Evolutionary conservation across 2,888 invertebrate genomes (phyloP).

Genomic region (Cephalotes varians): DNA sequence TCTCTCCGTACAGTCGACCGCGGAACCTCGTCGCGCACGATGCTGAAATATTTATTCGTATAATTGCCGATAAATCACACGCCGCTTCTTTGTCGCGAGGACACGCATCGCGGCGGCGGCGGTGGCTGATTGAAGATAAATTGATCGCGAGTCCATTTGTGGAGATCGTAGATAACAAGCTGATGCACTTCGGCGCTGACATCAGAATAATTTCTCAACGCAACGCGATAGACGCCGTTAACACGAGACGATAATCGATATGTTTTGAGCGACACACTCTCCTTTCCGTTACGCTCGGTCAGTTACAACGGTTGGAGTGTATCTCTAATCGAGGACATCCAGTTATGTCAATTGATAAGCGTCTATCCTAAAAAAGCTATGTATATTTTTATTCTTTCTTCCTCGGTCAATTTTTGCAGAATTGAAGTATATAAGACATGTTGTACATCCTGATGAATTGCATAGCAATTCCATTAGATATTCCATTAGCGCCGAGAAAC

Average conservation of each 20-base stretch:
- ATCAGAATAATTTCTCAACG: constrained; percentile 58
- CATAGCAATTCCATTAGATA: not conserved
- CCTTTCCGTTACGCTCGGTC: constrained; percentile 23
- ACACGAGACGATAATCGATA: constrained; percentile 57
- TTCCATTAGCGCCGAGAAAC: not conserved
- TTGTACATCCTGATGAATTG: not conserved
- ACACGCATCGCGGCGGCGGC: not conserved
- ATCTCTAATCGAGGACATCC: not conserved
- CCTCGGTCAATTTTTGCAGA: not conserved
- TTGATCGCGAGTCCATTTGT: constrained; percentile 26
- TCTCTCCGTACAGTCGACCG: not conserved
- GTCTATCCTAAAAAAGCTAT: not conserved
- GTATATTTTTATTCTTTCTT: not conserved
- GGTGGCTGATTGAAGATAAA: constrained; percentile 56
- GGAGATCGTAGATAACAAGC: constrained; percentile 55
- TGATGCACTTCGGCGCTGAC: constrained; percentile 43
- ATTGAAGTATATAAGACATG: not conserved
- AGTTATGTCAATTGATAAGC: not conserved
- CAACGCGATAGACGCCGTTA: constrained; percentile 27
- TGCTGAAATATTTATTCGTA: constrained; percentile 53
- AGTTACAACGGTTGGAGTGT: not conserved
- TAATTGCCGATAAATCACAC: constrained; percentile 59
- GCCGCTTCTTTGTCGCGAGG: constrained; percentile 44
- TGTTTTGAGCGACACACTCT: constrained; percentile 53
- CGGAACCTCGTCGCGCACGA: not conserved